Evolutionary conservation across 1,140 invertebrate species (phyloP), one percentile per base, ranked within the genome.

Genomic region (Amphibalanus amphitrite): DNA sequence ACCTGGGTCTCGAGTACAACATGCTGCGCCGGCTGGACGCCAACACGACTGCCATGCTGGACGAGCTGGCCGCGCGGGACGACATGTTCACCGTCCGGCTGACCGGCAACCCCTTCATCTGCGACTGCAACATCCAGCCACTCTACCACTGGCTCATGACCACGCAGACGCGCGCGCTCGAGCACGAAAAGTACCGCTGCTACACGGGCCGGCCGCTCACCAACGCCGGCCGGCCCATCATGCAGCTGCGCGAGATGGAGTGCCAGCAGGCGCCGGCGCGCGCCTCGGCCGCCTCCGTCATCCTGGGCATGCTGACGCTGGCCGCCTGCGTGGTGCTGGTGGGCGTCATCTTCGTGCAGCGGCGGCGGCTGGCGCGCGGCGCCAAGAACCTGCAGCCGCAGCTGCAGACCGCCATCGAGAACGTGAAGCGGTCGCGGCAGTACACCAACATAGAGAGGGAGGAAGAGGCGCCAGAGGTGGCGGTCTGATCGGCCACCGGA

Each of bases 1-100:
- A 87, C 76, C 78, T 91, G 28, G 89, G 90, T 79, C 78, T 90
- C 15, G 85, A 88, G 75, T 80, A 84, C 17, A 91, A 91, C 75
- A 84, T 84, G 72, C 89, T 91, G 28, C 81, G 80, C 10, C 82
- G 77, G 29, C 80, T 91, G 0, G 80, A 80, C 25, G 79, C 84
- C 65, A 76, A 80, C 8, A 88, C 90, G 74, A 77, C 28, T n/a
- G 65, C n/a, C n/a, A n/a, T 28, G 28, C n/a, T 67, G 17, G 65
- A 67, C 65, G 10, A 28, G 28, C 26, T 67, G 65, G 23, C 65
- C 3, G 65, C 65, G 17, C 65, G 65, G n/a, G 10, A 67, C n/a
- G 26, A 10, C 28, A 3, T 4, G 3, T 67, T 67, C 65, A 13
- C 65, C 10, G 65, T 67, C 65, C 10, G 23, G 8, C 28, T 67